Evolutionary conservation across 92 coral and sea anemone species (phyloP), one percentile per base, ranked within the genome.

Genomic region (Virgularia gustaviana): DNA sequence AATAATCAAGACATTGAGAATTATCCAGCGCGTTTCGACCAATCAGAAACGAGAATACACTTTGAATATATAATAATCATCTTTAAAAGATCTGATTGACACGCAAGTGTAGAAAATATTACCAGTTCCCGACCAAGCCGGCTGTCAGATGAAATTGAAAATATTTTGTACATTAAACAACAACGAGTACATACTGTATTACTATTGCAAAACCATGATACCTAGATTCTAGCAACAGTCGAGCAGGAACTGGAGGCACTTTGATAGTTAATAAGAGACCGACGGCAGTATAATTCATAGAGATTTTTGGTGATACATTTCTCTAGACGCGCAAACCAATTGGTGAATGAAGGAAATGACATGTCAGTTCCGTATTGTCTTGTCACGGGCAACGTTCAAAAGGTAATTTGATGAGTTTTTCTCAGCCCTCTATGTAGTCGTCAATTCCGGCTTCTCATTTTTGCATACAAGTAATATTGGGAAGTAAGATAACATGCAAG

Each of bases 331-430:
- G 86, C 98, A 0, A 72, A 81, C 23, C 98, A 92, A 58, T 79
- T 92, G 39, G 90, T 87, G 16, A 85, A 70, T 34, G 98, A 92
- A 65, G 98, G 88, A 49, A 80, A 85, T 38, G 96, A 92, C 37
- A 63, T 83, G 6, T 88, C 98, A 18, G 78, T 89, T 8, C 94
- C 98, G 9, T 92, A 92, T 81, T 86, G 92, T 63, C 88, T 87
- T 9, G 85, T 96, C 4, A 77, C 86, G 23, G 98, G 98, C 15
- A 90, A 89, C 51, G 83, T 77, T 19, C 35, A 54, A 63, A 88
- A 86, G 96, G 98, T 92, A 72, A 44, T 56, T 41, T 61, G 36
- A 20, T 53, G 28, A 18, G 9, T 3, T 12, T 45, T 20, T 65
- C 29, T 22, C 54, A 12, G 0, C 9, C 9, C 10, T 36, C 20